Conservation (phyloP, 2,888 invertebrate genomes). For the Scaptomyza parva region DNA sequence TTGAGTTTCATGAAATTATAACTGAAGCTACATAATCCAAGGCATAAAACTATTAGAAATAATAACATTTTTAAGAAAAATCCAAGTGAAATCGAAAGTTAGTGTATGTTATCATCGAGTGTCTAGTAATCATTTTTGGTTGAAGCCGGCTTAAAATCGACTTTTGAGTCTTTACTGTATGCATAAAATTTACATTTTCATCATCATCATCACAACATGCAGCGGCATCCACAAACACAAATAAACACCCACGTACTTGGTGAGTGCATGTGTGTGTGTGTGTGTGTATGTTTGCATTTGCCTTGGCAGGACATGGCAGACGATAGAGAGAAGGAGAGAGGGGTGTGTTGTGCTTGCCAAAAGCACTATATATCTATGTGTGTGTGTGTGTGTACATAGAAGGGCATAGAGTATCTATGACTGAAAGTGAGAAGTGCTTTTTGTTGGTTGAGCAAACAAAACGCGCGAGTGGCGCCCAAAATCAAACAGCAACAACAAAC, state of each 20-base stretch:
- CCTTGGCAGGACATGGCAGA: slow-evolving; percentile 32
- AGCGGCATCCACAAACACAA: slow-evolving; percentile 55
- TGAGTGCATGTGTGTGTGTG: slow-evolving; percentile 8
- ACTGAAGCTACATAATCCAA: background rate
- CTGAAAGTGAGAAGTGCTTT: slow-evolving; percentile 74
- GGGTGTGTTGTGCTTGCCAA: slow-evolving; percentile 10
- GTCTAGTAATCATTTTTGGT: slow-evolving; percentile 46
- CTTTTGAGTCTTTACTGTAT: slow-evolving; percentile 50
- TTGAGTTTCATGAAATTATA: background rate
- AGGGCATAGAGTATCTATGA: slow-evolving; percentile 55
- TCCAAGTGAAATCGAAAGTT: background rate
- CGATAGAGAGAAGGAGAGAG: background rate
- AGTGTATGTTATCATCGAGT: slow-evolving; percentile 32
- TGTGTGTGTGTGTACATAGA: slow-evolving; percentile 48
- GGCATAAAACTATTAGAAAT: background rate
- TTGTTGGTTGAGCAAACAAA: slow-evolving; percentile 73
- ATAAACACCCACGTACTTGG: slow-evolving; percentile 39
- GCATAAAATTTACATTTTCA: slow-evolving; percentile 79
- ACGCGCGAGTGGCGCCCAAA: slow-evolving; percentile 64
- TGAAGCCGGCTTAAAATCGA: slow-evolving; percentile 36
- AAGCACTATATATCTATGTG: slow-evolving; percentile 49
- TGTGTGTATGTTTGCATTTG: slow-evolving; percentile 38
- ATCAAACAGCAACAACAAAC: slow-evolving; percentile 62
- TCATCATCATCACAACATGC: slow-evolving; percentile 63
- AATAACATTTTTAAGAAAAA: background rate